Base-by-base conservation (phyloP, 1,140 invertebrate species). In the Colletes latitarsis region DNA sequence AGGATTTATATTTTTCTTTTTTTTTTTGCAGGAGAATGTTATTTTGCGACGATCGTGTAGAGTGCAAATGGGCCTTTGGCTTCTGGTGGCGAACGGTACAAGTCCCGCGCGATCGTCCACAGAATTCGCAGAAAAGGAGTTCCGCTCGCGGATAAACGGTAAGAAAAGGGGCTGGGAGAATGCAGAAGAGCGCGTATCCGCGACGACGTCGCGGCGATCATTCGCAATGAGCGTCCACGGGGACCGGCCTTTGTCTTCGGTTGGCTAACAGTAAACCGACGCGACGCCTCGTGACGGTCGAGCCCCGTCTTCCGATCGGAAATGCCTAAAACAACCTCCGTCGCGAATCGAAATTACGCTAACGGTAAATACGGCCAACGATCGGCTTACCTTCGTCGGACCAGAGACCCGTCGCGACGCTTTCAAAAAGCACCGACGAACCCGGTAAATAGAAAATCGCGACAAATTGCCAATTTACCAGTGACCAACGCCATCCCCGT, bases 281-380 rank as follows among this genome's bases (percentile, higher is more conserved):
- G 73, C 71, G 53, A 66, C 74, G 73, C 49, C 71, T 63, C 81
- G 84, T 62, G 82, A 77, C 64, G 57, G 14, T 12, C 19, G 39
- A 17, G 70, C 8, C 49, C 30, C 49, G 68, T 76, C 86, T 86
- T 88, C 86, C 87, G 86, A 88, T 88, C 87, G 87, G 87, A 88
- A 88, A 88, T 86, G 82, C 73, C 81, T 88, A 82, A 84, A 86
- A 86, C 80, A 77, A 66, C 39, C 62, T 57, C 9, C 49, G 85
- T 49, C 41, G 79, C 79, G 84, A 84, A 88, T 88, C 60, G 71
- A 82, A 88, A 88, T 84, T 63, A 84, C 58, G 52, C 0, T 84
- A 86, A 88, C 85, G 85, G 85, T 87, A 82, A 70, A 63, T 15
- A 53, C 3, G 9, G 3, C 8, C 49, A 8, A 19, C 30, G 30